phyloP scores from a whole-genome alignment of 2,797 vertebrate species.

The Sebastes miniatus region DNA sequence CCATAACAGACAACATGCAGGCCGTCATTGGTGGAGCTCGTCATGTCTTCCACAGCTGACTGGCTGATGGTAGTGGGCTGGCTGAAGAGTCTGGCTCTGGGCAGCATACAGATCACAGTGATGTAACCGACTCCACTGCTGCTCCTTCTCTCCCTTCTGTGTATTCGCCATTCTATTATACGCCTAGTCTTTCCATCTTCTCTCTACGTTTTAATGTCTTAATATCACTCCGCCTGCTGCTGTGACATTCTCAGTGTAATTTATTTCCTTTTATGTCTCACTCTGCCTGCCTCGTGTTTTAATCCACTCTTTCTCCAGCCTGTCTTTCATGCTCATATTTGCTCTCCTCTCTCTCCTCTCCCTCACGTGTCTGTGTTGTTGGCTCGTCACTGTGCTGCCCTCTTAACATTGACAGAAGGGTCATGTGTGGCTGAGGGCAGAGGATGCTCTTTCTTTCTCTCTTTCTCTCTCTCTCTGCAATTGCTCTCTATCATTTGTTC shows the following conservation, averaged over 20 bases:
- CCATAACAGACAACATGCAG: background rate
- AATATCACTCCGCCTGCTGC: constrained; percentile 27
- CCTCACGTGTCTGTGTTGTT: constrained; percentile 63
- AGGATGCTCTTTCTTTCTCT: constrained; percentile 43
- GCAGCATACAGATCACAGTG: constrained; percentile 57
- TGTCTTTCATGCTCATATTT: constrained; percentile 14
- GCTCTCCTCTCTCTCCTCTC: constrained; percentile 8
- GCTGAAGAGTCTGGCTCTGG: constrained; percentile 51
- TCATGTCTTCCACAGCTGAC: constrained; percentile 61
- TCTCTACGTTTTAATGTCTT: constrained; percentile 16
- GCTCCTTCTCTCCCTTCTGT: constrained; percentile 23
- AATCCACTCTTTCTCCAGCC: constrained; percentile 24
- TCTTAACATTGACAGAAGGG: constrained; percentile 61
- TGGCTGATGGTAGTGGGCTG: constrained; percentile 34
- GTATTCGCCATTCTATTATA: constrained; percentile 8
- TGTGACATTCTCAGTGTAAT: constrained; percentile 11
- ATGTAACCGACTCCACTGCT: constrained; percentile 57
- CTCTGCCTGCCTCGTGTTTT: background rate
- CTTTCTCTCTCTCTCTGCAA: background rate
- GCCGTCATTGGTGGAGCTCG: constrained; percentile 33
- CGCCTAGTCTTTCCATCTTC: background rate
- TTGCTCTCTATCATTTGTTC: background rate
- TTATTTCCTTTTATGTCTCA: constrained; percentile 28
- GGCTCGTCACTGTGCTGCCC: constrained; percentile 45
- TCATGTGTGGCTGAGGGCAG: constrained; percentile 66